Evolutionary conservation across 2,888 invertebrate species (phyloP), one percentile per base, ranked within the genome.

Genomic region (Drosophila stalkeri): DNA sequence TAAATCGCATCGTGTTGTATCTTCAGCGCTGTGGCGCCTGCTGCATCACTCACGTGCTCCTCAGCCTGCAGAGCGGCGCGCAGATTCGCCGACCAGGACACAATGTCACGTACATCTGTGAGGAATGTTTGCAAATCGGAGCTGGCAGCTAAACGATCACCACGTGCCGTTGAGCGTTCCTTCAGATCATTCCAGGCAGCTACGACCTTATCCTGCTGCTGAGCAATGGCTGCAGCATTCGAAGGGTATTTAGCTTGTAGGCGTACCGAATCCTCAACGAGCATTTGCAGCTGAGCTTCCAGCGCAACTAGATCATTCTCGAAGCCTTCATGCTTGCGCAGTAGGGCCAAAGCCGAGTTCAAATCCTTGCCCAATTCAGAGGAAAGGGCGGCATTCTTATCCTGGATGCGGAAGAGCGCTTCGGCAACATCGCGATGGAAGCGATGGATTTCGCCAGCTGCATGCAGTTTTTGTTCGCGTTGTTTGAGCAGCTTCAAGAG

Each of bases 341-440:
- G 94, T 71, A 98, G 94, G 0, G 96, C 96, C 73, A 97, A 94
- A 7, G 98, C 98, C 0, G 97, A 96, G 86, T 98, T 97, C 62
- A 98, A 94, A 93, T 99, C 98, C 55, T 97, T 94, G 80, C 96
- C 96, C 18, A 96, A 93, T 77, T 97, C 97, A 1, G 96, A 96
- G 0, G 97, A 97, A 47, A 99, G 95, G 4, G 96, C 96, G 0
- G 97, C 96, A 75, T 97, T 96, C 91, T 98, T 98, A 92, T 98
- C 98, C 78, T 97, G 97, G 46, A 98, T 98, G 31, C 99, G 94
- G 46, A 97, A 96, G 11, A 98, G 93, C 2, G 98, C 97, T 91
- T 99, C 99, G 27, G 97, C 97, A 2, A 97, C 98, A 93, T 99
- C 99, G 62, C 99, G 95, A 93, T 99, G 99, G 95, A 99, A 99